Conservation (phyloP, 2,113 vertebrate genomes). For the Siphamia tubifer region DNA sequence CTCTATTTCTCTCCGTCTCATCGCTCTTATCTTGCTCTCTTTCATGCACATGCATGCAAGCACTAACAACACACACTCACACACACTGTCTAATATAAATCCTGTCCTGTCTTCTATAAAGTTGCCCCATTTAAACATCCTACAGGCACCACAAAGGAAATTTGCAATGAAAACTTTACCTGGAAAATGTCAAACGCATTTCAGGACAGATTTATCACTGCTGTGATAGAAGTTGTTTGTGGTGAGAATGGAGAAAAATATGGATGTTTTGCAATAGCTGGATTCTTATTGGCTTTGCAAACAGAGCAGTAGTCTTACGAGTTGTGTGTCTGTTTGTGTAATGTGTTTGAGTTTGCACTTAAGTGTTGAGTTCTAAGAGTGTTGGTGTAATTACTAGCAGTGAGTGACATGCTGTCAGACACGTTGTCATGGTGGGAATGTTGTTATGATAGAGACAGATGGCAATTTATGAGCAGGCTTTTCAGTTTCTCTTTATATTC, state of each 20-base stretch:
- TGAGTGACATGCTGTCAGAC: slow-evolving; percentile 40
- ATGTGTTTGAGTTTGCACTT: slow-evolving; percentile 19
- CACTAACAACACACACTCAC: not conserved
- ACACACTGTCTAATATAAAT: slow-evolving; percentile 22
- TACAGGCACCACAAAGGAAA: slow-evolving; percentile 39
- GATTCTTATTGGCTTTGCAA: slow-evolving; percentile 5
- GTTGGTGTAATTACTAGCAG: slow-evolving; percentile 30
- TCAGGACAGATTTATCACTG: slow-evolving; percentile 29
- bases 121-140: slow-evolving; percentile 29
- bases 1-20: slow-evolving; percentile 34
- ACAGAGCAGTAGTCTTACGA: not conserved
- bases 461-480: slow-evolving; percentile 30
- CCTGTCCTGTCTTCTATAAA: slow-evolving; percentile 19
- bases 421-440: slow-evolving; percentile 10
- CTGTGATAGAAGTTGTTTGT: slow-evolving; percentile 1
- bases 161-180: slow-evolving; percentile 51
- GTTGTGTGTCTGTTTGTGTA: not conserved
- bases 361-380: not conserved
- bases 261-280: slow-evolving; percentile 1
- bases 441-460: slow-evolving; percentile 33
- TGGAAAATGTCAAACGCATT: slow-evolving; percentile 26
- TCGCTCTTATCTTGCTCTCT: slow-evolving; percentile 22
- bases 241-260: not conserved
- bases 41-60: not conserved
- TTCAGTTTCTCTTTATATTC: slow-evolving; percentile 9